Base-by-base conservation (phyloP, 1,140 invertebrate species). In the Scaptomyza hsui region DNA sequence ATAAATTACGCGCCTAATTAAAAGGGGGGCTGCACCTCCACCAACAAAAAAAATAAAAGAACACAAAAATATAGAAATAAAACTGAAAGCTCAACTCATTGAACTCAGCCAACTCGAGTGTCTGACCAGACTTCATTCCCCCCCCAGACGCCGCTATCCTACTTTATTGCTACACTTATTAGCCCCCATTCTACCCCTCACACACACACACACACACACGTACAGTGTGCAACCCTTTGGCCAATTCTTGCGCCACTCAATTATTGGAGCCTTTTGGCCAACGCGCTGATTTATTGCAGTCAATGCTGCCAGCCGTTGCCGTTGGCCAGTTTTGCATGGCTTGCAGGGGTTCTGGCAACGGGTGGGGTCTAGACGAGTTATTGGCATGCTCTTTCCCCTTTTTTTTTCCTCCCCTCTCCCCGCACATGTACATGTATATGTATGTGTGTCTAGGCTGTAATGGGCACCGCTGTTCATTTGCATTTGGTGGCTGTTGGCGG, bases 1-100 rank as follows among this genome's bases (percentile, higher is more conserved):
- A 65, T 68, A 88, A 86, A 86, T 85, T 86, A 86, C 79, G 82
- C 68, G 82, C 78, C 82, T 86, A 86, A 86, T 86, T 86, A 88
- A 86, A 80, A 88, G 56, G 60, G 60, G 39, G 67, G 29, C 45
- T 32, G 29, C 12, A 45, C 42, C 12, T 18, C 39, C 42, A 57
- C n/a, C n/a, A 21, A 61, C 39, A 47, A 32, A 35, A 72, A 57
- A 67, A 19, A 39, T 12, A 49, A 16, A 41, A 42, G 12, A 47
- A 4, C 10, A 52, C n/a, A 19, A 13, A 44, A 60, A 13, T 41
- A 21, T 19, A 42, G 29, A 32, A 32, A 44, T 35, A 53, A 37
- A 53, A 37, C 47, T 26, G 35, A 35, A 9, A 37, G 16, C 4
- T n/a, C 7, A 21, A 13, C 72, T 79, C 75, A 78, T 77, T 72